Evolutionary conservation across 2,113 vertebrate genomes (phyloP).

Genomic region (Falcunculus frontatus): DNA sequence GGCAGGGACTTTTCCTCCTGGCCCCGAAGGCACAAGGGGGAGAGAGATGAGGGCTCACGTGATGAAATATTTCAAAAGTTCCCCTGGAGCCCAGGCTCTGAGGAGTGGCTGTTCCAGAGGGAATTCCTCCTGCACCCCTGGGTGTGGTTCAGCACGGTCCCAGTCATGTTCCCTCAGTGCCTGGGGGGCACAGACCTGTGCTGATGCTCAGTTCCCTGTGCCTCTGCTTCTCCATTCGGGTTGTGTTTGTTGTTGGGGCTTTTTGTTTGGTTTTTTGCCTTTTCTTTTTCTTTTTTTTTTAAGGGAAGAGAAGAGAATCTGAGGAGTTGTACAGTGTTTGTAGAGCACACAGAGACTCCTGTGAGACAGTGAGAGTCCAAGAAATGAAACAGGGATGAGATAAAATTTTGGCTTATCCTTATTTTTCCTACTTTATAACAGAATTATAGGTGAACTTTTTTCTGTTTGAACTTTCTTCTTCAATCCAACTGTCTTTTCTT

Average conservation of each 20-base stretch:
- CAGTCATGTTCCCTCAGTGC: rapidly evolving
- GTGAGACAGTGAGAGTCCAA: not conserved
- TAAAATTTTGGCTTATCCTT: not conserved
- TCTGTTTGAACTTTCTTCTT: not conserved
- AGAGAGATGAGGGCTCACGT: rapidly evolving
- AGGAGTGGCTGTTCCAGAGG: rapidly evolving
- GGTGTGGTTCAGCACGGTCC: rapidly evolving
- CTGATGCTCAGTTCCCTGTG: rapidly evolving
- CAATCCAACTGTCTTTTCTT: not conserved
- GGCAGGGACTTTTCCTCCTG: rapidly evolving
- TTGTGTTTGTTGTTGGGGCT: rapidly evolving
- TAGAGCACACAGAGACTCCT: not conserved
- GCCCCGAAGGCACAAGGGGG: not conserved
- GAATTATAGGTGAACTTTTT: not conserved
- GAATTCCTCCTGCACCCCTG: not conserved
- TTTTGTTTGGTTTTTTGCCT: not conserved
- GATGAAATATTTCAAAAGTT: rapidly evolving
- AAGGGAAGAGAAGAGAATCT: not conserved
- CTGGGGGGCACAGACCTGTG: rapidly evolving
- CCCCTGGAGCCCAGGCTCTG: not conserved
- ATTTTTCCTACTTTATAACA: not conserved
- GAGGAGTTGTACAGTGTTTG: not conserved
- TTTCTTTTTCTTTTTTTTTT: not conserved
- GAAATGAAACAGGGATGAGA: not conserved
- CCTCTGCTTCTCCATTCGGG: not conserved